These are phyloP conservation scores for Harpalus rubripes DNA, from an alignment of 2,888 invertebrate species.

Conservation along the genomic window DNA sequence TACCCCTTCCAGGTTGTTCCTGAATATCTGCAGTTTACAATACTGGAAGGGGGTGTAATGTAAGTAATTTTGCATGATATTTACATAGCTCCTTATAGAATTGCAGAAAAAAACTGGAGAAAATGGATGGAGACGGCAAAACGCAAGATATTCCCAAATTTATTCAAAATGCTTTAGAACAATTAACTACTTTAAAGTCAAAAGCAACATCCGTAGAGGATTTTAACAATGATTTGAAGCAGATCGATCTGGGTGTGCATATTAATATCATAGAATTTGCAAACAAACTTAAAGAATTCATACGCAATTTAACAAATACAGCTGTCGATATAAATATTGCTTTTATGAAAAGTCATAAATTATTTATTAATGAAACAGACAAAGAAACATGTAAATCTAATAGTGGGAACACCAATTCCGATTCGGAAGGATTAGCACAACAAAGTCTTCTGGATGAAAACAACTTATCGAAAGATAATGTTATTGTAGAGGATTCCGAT, in stretches of 20 bases:
- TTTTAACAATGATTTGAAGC: slow-evolving; percentile 44
- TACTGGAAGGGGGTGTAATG: slow-evolving; percentile 64
- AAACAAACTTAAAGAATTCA: slow-evolving; percentile 43
- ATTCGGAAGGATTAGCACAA: neutral
- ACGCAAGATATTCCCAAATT: slow-evolving; percentile 46
- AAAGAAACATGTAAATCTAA: slow-evolving; percentile 16
- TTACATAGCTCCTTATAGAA: slow-evolving; percentile 60
- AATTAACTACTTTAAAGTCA: slow-evolving; percentile 49
- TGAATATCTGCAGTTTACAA: slow-evolving; percentile 59
- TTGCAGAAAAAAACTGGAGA: slow-evolving; percentile 47
- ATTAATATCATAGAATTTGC: slow-evolving; percentile 42
- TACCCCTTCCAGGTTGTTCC: slow-evolving; percentile 67
- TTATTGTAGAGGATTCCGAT: slow-evolving; percentile 4
- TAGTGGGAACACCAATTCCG: neutral
- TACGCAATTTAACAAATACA: slow-evolving; percentile 16
- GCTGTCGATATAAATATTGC: slow-evolving; percentile 28
- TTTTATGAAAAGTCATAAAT: slow-evolving; percentile 8
- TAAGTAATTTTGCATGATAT: slow-evolving; percentile 66
- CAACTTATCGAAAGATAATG: neutral
- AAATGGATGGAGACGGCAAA: slow-evolving; percentile 44
- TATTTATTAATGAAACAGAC: slow-evolving; percentile 40
- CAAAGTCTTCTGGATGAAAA: slow-evolving; percentile 8
- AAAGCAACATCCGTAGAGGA: slow-evolving; percentile 28
- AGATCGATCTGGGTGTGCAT: neutral
- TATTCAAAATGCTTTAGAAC: slow-evolving; percentile 36